Conservation (phyloP, 2,888 invertebrate species). For the Adineta ricciae region DNA sequence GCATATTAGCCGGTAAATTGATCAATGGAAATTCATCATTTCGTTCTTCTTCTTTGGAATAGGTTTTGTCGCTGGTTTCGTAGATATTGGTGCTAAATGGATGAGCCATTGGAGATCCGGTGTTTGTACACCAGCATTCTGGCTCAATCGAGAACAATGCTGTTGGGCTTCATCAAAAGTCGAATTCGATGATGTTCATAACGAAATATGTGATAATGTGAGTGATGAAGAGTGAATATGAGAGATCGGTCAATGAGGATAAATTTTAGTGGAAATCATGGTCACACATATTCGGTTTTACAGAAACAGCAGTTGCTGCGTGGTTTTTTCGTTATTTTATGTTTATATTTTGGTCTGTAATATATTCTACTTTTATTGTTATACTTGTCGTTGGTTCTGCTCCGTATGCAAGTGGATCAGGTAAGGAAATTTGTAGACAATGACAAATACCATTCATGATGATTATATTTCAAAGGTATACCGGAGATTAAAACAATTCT, state of each 20-base stretch:
- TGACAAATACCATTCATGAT: neutral
- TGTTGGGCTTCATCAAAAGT: slow-evolving; percentile 94
- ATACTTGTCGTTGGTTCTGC: slow-evolving; percentile 92
- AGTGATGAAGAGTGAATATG: neutral
- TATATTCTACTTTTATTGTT: slow-evolving; percentile 82
- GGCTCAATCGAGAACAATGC: slow-evolving; percentile 87
- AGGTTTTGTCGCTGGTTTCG: slow-evolving; percentile 74
- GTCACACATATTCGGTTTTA: slow-evolving; percentile 64
- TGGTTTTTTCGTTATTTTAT: slow-evolving; percentile 85
- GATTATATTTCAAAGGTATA: slow-evolving; percentile 35
- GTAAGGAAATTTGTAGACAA: slow-evolving; percentile 58
- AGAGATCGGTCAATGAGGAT: neutral
- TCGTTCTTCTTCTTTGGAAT: neutral
- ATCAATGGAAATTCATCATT: too few relatives aligned
- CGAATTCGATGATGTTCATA: slow-evolving; percentile 62
- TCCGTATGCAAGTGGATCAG: slow-evolving; percentile 98
- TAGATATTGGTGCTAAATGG: slow-evolving; percentile 76
- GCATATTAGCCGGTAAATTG: slow-evolving; percentile 74
- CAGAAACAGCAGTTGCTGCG: slow-evolving; percentile 62
- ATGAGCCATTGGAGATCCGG: slow-evolving; percentile 96
- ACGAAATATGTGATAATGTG: slow-evolving; percentile 66
- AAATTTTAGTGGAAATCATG: slow-evolving; percentile 76
- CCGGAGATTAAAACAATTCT: slow-evolving; percentile 76
- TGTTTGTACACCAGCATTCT: slow-evolving; percentile 81
- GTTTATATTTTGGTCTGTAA: slow-evolving; percentile 86